Percentiles rank a stretch among this genome's conserved stretches.
These are phyloP conservation scores for Siniperca undulata DNA, from an alignment of 2,797 vertebrate species.

Conservation along the genomic window DNA sequence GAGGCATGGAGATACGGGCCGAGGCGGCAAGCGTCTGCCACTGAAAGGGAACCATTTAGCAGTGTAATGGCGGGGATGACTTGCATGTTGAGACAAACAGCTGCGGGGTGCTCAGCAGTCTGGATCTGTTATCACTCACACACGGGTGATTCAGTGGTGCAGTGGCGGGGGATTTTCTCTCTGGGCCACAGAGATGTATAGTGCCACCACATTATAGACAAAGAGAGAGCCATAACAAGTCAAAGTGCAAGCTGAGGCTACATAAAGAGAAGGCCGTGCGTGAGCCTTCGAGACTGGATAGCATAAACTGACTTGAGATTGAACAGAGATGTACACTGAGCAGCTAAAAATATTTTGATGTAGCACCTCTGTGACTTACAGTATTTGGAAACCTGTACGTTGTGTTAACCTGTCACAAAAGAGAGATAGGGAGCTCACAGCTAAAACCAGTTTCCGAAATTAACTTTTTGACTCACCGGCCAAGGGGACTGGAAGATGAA, in stretches of 20 bases:
- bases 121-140: conserved; percentile 82
- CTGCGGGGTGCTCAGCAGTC: conserved; percentile 83
- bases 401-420: conserved; percentile 51
- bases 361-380: conserved; percentile 39
- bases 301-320: conserved; percentile 46
- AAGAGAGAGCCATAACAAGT: conserved; percentile 56
- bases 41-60: conserved; percentile 83
- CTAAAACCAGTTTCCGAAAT: too few species aligned
- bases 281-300: conserved; percentile 21
- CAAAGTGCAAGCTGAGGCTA: conserved; percentile 48
- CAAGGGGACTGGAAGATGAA: too few species aligned
- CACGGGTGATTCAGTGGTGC: conserved; percentile 76
- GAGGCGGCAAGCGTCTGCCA: conserved; percentile 78
- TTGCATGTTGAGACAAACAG: conserved; percentile 85
- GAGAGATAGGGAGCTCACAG: conserved; percentile 32
- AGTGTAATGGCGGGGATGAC: conserved; percentile 82
- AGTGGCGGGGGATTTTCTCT: conserved; percentile 60
- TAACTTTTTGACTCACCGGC: too few species aligned
- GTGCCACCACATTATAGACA: conserved; percentile 64
- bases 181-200: conserved; percentile 66
- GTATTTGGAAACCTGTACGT: conserved; percentile 45
- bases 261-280: conserved; percentile 36
- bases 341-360: conserved; percentile 49
- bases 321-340: conserved; percentile 39
- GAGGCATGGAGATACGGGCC: conserved; percentile 69